Conservation (phyloP, 1,140 invertebrate species). For the Halictus rubicundus region DNA sequence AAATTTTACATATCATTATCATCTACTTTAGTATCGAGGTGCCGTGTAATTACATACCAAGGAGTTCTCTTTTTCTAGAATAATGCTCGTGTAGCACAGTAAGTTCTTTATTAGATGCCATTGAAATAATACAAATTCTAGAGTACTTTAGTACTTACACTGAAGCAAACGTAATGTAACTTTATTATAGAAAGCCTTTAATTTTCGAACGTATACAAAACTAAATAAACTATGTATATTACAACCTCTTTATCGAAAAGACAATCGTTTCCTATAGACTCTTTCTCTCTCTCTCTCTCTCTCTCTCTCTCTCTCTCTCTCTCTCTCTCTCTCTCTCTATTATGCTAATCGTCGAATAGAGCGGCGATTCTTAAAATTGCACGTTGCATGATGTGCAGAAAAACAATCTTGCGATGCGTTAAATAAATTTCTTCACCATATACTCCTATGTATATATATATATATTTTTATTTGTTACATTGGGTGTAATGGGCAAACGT, state of each 20-base stretch:
- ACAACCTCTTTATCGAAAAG: constrained; percentile 48
- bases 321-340: constrained; percentile 26
- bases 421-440: constrained; percentile 46
- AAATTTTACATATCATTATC: too few species aligned
- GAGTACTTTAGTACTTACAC: constrained; percentile 49
- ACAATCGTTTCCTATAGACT: constrained; percentile 18
- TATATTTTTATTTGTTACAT: constrained; percentile 36
- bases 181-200: constrained; percentile 52
- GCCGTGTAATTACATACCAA: too few species aligned
- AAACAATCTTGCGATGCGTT: constrained; percentile 31
- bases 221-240: constrained; percentile 66
- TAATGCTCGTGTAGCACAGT: constrained; percentile 13
- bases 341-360: constrained; percentile 26
- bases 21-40: too few species aligned
- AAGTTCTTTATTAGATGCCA: constrained; percentile 58
- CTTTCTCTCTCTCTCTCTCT: constrained; percentile 25
- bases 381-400: constrained; percentile 42
- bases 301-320: constrained; percentile 16
- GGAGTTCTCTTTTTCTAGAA: background rate
- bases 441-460: background rate
- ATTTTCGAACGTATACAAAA: constrained; percentile 59
- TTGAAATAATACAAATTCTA: constrained; percentile 54
- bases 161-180: constrained; percentile 49
- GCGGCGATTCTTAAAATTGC: constrained; percentile 14
- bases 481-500: constrained; percentile 19